phyloP scores from a whole-genome alignment of 2,113 vertebrate species.

The Psilopsiagon aurifrons region DNA sequence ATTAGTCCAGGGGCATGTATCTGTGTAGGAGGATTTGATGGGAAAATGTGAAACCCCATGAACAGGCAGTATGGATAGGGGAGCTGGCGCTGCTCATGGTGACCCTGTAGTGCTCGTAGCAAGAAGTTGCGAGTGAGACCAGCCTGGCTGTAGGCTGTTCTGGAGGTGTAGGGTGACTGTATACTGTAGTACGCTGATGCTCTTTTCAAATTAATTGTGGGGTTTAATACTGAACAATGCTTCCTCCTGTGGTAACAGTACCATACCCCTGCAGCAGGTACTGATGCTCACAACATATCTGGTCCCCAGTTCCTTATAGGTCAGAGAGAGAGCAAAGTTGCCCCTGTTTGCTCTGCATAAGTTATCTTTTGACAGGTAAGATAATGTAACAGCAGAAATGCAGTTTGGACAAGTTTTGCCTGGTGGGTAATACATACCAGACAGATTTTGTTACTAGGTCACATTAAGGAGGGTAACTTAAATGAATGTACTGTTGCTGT shows the following conservation, averaged over 20 bases:
- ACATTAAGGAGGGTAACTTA: not conserved
- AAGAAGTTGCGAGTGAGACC: not conserved
- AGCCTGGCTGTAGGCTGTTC: not conserved
- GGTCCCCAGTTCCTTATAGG: not conserved
- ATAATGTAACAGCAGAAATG: not conserved
- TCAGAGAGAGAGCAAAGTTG: not conserved
- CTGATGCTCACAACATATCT: rapidly evolving
- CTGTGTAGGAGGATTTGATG: not conserved
- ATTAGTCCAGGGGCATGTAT: not conserved
- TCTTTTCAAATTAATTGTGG: not conserved
- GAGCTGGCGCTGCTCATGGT: not conserved
- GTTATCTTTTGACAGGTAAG: not conserved
- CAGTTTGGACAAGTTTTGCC: not conserved
- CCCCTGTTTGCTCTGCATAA: not conserved
- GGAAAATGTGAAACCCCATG: not conserved
- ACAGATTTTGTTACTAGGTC: not conserved
- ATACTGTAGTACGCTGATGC: rapidly evolving
- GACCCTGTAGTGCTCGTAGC: not conserved
- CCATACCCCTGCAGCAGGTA: not conserved
- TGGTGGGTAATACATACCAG: not conserved
- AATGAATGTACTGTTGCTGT: not conserved
- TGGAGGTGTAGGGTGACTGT: not conserved
- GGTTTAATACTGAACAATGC: not conserved
- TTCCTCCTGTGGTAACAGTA: not conserved
- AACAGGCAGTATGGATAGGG: not conserved